These are phyloP conservation scores for Bembecia ichneumoniformis DNA, from an alignment of 2,888 invertebrate genomes.

Conservation along the genomic window DNA sequence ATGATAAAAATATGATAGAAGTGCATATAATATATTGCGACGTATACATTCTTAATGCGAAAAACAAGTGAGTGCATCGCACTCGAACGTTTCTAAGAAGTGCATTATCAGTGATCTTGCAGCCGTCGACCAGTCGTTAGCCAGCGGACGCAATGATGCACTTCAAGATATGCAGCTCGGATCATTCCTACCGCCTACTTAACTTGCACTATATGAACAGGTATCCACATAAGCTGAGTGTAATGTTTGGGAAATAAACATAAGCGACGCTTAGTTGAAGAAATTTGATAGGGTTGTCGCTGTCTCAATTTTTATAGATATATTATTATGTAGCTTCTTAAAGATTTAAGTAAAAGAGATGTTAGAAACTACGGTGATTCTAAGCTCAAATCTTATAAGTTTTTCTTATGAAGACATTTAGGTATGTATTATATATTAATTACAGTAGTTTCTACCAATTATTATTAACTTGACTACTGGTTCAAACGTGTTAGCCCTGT, in stretches of 20 bases:
- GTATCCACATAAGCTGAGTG: not conserved
- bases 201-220: constrained; percentile 5
- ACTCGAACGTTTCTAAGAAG: constrained; percentile 47
- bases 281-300: not conserved
- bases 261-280: not conserved
- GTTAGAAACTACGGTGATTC: too few species aligned
- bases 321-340: too few species aligned
- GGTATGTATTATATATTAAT: too few species aligned
- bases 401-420: too few species aligned
- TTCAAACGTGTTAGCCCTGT: too few species aligned
- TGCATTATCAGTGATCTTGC: constrained; percentile 54
- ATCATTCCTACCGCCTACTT: constrained; percentile 14
- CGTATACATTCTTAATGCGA: constrained; percentile 16
- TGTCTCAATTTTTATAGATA: too few species aligned
- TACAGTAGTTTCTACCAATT: too few species aligned
- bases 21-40: not conserved
- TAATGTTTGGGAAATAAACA: not conserved
- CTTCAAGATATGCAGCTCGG: constrained; percentile 35
- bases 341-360: too few species aligned
- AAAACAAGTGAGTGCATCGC: constrained; percentile 35
- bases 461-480: too few species aligned
- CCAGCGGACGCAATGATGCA: constrained; percentile 31
- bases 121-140: constrained; percentile 35
- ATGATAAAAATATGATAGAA: too few species aligned
- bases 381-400: too few species aligned